Percentiles rank a stretch among this genome's conserved stretches.
These are phyloP conservation scores for Orthonevra nobilis DNA, from an alignment of 2,888 invertebrate genomes.

Conservation along the genomic window DNA sequence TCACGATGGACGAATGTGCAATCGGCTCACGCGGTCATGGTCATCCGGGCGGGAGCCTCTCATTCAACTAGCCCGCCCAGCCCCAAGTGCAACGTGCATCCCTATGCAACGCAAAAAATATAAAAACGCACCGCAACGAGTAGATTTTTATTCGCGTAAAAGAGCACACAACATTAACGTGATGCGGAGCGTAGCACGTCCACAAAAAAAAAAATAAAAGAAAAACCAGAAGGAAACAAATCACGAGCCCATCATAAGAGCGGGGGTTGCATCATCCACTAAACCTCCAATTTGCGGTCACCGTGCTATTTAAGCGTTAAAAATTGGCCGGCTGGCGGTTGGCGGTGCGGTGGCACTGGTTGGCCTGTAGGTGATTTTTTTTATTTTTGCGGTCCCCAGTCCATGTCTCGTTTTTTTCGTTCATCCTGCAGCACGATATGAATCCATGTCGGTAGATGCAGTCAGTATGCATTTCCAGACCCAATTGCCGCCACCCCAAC, in stretches of 20 bases:
- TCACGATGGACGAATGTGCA: conserved; percentile 63
- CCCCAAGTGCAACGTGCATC: conserved; percentile 60
- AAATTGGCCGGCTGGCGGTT: conserved; percentile 63
- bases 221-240: conserved; percentile 11
- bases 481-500: conserved; percentile 24
- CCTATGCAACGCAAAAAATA: conserved; percentile 43
- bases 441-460: conserved; percentile 47
- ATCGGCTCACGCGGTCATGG: conserved; percentile 69
- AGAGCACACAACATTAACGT: conserved; percentile 54
- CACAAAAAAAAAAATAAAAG: conserved; percentile 3
- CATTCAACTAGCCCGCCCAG: conserved; percentile 27
- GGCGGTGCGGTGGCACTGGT: conserved; percentile 40
- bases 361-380: conserved; percentile 26
- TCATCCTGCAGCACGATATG: conserved; percentile 65
- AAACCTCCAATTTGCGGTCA: conserved; percentile 70
- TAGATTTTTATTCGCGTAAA: conserved; percentile 59
- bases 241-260: conserved; percentile 63
- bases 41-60: conserved; percentile 54
- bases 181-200: conserved; percentile 9
- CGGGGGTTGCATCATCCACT: conserved; percentile 67
- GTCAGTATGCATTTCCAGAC: conserved; percentile 62
- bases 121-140: conserved; percentile 45
- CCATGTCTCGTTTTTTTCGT: conserved; percentile 47
- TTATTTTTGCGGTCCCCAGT: conserved; percentile 55
- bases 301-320: conserved; percentile 70